Evolutionary conservation across 2,113 vertebrate species (phyloP).

Genomic region (Anas platyrhynchos): DNA sequence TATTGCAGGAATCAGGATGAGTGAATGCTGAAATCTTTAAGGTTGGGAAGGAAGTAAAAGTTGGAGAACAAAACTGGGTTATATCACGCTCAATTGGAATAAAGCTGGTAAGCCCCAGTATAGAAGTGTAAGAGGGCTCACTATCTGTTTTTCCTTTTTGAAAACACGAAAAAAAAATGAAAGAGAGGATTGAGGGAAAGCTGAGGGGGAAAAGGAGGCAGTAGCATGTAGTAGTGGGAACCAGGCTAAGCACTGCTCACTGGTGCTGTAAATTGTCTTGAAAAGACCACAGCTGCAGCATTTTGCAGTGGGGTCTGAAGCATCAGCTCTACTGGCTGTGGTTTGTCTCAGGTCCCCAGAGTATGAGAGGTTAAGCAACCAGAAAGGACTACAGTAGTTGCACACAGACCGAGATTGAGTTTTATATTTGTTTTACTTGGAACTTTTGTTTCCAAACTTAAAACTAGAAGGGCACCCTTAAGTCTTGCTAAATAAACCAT

Average conservation of each 20-base stretch:
- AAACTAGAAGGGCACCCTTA: neutral
- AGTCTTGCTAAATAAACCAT: conserved; percentile 17
- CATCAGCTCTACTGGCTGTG: neutral
- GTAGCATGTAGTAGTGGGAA: neutral
- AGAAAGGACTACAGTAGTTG: neutral
- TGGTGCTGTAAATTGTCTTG: neutral
- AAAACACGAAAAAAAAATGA: neutral
- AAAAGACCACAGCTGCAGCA: neutral
- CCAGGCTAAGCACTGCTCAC: neutral
- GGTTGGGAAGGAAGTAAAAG: neutral
- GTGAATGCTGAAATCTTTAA: neutral
- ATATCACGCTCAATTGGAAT: neutral
- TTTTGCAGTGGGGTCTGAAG: neutral
- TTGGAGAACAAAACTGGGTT: neutral
- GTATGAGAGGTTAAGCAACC: neutral
- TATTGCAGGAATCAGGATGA: neutral
- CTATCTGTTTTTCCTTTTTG: neutral
- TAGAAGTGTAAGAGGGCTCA: neutral
- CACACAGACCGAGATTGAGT: neutral
- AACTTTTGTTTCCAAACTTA: conserved; percentile 2
- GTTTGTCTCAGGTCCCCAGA: neutral
- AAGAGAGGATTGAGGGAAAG: neutral
- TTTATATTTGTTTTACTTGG: neutral
- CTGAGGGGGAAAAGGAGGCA: neutral
- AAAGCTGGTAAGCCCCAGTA: neutral